Percentiles rank a stretch among this genome's conserved stretches.
phyloP scores from a whole-genome alignment of 1,140 invertebrate genomes.

The Sinonovacula constricta region DNA sequence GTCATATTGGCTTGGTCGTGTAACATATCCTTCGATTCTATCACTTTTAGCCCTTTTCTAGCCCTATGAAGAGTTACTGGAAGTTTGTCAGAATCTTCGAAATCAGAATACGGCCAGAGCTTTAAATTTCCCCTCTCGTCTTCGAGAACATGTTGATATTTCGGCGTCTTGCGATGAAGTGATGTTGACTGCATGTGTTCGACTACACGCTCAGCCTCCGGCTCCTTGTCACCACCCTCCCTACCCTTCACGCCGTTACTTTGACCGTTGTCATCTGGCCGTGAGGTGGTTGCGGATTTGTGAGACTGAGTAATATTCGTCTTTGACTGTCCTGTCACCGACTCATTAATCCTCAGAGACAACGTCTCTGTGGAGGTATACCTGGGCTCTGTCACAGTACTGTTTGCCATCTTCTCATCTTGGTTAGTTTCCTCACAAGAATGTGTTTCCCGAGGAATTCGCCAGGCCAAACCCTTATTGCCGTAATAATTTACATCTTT shows the following conservation, averaged over 20 bases:
- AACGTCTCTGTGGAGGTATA: neutral
- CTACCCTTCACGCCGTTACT: neutral
- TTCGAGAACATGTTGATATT: conserved; percentile 38
- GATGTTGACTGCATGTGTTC: too few relatives aligned
- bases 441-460: neutral
- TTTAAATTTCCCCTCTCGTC: conserved; percentile 42
- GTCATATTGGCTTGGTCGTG: conserved; percentile 16
- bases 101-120: conserved; percentile 45
- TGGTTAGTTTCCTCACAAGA: neutral
- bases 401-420: neutral
- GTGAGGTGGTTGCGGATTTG: neutral
- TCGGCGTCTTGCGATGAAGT: conserved; percentile 25
- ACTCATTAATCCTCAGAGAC: neutral
- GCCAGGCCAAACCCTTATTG: neutral
- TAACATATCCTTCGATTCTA: conserved; percentile 24
- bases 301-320: neutral
- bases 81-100: conserved; percentile 34
- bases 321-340: neutral
- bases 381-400: neutral
- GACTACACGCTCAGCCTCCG: neutral
- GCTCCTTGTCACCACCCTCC: neutral
- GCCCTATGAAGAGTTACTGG: conserved; percentile 35
- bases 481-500: neutral
- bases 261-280: neutral
- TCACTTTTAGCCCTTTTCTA: conserved; percentile 26